Evolutionary conservation across 2,113 vertebrate species (phyloP).

Genomic region (Ammodramus savannarum): DNA sequence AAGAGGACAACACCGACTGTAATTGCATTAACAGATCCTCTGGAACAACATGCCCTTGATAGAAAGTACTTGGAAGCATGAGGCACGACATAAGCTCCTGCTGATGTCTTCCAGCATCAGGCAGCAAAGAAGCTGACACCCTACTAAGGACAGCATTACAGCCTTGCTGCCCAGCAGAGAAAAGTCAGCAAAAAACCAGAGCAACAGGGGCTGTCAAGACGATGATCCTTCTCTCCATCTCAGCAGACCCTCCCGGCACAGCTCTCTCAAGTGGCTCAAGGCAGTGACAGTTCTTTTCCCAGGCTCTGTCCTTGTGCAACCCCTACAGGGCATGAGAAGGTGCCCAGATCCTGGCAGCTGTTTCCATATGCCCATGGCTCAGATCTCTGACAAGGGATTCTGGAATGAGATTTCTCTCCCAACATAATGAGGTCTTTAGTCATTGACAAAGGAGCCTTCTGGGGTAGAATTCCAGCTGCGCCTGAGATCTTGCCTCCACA

Average conservation of each 20-base stretch:
- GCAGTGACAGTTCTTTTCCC: neutral
- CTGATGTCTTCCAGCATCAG: neutral
- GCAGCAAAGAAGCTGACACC: neutral
- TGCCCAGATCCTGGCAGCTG: neutral
- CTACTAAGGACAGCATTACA: neutral
- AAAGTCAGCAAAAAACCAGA: neutral
- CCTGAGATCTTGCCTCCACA: conserved; percentile 22
- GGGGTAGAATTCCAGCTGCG: conserved; percentile 23
- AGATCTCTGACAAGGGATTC: conserved; percentile 6
- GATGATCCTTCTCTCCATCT: neutral
- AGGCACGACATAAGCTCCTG: neutral
- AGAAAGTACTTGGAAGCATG: neutral
- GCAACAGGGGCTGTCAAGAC: neutral
- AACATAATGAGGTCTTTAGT: conserved; percentile 10
- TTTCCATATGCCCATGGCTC: neutral
- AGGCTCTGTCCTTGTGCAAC: neutral
- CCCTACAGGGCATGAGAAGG: neutral
- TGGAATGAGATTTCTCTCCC: neutral
- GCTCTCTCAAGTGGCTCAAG: neutral
- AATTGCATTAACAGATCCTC: conserved; percentile 19
- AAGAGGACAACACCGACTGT: neutral
- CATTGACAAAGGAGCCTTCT: conserved; percentile 15
- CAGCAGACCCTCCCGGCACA: rapidly evolving
- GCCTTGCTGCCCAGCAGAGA: neutral
- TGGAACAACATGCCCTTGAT: neutral